These are phyloP conservation scores for Gallinago jamesoni DNA, from an alignment of 2,113 vertebrate species.

Conservation along the genomic window DNA sequence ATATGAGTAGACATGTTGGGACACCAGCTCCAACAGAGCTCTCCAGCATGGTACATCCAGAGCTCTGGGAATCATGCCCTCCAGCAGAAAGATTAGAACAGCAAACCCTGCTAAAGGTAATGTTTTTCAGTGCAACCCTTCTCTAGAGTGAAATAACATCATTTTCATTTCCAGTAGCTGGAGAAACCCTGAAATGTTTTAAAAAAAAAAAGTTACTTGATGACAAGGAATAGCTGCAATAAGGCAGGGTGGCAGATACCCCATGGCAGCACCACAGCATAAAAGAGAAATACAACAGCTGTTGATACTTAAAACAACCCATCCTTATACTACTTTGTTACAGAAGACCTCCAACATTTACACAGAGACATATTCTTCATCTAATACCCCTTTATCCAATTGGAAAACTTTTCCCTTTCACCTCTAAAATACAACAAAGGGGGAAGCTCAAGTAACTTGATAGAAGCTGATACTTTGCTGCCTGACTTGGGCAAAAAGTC, in stretches of 20 bases:
- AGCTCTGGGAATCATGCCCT: not conserved
- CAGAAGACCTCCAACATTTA: not conserved
- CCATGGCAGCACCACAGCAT: not conserved
- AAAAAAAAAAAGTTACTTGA: not conserved
- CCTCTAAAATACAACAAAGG: not conserved
- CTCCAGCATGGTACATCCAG: not conserved
- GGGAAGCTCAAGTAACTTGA: not conserved
- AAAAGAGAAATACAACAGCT: not conserved
- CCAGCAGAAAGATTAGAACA: not conserved
- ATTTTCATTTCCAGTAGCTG: not conserved
- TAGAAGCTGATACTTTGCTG: not conserved
- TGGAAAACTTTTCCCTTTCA: not conserved
- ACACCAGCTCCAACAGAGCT: not conserved
- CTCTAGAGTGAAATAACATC: not conserved
- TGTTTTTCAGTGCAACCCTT: not conserved
- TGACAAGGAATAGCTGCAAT: not conserved
- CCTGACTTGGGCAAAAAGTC: not conserved
- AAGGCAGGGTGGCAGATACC: not conserved
- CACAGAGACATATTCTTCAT: not conserved
- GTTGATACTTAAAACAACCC: not conserved
- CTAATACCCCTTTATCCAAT: not conserved
- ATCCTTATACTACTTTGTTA: not conserved
- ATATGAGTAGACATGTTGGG: not conserved
- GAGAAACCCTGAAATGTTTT: not conserved
- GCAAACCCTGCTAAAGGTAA: not conserved